Evolutionary conservation across 2,113 vertebrate genomes (phyloP).

Genomic region (Micronycteris hirsuta): DNA sequence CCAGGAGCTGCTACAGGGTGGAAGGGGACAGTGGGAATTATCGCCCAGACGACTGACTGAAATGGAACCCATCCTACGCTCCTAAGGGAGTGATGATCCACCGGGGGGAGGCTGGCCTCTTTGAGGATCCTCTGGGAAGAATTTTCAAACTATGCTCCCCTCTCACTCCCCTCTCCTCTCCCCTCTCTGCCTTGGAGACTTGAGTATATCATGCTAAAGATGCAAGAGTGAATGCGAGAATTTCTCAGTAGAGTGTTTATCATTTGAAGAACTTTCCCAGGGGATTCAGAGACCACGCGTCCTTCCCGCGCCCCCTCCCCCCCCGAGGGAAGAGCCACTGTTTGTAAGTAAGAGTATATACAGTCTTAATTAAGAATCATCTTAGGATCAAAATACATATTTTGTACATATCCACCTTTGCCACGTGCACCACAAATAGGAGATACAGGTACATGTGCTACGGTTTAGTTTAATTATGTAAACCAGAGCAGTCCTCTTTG

Average conservation of each 20-base stretch:
- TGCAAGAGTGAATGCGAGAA: neutral
- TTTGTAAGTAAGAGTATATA: neutral
- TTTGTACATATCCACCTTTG: neutral
- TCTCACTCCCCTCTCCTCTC: neutral
- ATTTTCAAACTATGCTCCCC: neutral
- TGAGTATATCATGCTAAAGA: neutral
- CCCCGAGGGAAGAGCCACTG: neutral
- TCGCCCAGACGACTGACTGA: neutral
- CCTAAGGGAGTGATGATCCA: neutral
- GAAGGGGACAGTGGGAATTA: neutral
- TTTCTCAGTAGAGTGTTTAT: neutral
- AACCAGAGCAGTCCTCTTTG: neutral
- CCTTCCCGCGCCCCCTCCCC: too few relatives aligned
- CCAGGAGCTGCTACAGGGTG: neutral
- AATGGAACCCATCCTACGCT: neutral
- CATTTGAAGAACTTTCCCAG: neutral
- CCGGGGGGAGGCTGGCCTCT: neutral
- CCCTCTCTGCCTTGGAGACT: neutral
- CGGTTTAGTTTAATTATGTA: neutral
- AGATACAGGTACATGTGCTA: neutral
- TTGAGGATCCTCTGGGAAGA: neutral
- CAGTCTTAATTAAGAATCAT: slow-evolving; percentile 1
- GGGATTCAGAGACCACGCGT: neutral
- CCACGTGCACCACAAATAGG: neutral
- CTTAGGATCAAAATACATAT: neutral